A percentile compares a stretch with the other conserved stretches of the same genome.
phyloP scores from a whole-genome alignment of 2,888 invertebrate species.

The Lordiphosa fenestrarum region DNA sequence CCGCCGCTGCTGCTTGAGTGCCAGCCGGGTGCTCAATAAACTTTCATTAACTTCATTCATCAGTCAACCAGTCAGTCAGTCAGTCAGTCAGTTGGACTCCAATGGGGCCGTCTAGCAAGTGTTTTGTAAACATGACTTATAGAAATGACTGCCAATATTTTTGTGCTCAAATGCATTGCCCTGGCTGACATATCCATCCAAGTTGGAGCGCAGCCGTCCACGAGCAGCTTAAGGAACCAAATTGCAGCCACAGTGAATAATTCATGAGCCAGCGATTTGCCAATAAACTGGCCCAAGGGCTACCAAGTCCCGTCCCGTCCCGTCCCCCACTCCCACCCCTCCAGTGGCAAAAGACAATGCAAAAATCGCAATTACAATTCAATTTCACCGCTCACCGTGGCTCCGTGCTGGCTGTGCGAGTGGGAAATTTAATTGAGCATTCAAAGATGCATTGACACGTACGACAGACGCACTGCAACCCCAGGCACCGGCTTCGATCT shows the following conservation, averaged over 20 bases:
- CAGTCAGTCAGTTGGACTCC: slow-evolving; percentile 14
- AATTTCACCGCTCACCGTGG: slow-evolving; percentile 43
- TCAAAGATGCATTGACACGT: slow-evolving; percentile 70
- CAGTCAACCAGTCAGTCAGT: slow-evolving; percentile 29
- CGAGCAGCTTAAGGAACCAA: slow-evolving; percentile 7
- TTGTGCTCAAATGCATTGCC: slow-evolving; percentile 27
- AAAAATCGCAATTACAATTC: slow-evolving; percentile 71
- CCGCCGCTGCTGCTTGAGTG: not conserved
- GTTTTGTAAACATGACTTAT: slow-evolving; percentile 67
- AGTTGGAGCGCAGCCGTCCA: not conserved
- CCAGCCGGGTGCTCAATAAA: slow-evolving; percentile 58
- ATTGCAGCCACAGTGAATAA: slow-evolving; percentile 32
- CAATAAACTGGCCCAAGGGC: slow-evolving; percentile 15
- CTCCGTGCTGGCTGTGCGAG: slow-evolving; percentile 44
- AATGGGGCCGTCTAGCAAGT: slow-evolving; percentile 48
- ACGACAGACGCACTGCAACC: slow-evolving; percentile 28
- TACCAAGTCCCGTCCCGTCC: not conserved
- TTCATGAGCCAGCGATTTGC: slow-evolving; percentile 36
- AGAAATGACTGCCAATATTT: slow-evolving; percentile 52
- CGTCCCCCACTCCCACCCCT: slow-evolving; percentile 3
- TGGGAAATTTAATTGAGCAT: slow-evolving; percentile 76
- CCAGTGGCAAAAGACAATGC: slow-evolving; percentile 42
- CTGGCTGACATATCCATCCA: slow-evolving; percentile 25
- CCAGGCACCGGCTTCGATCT: slow-evolving; percentile 33
- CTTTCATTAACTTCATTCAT: slow-evolving; percentile 64